Base-by-base conservation (phyloP, 2,113 vertebrate species). In the Copsychus sechellarum region DNA sequence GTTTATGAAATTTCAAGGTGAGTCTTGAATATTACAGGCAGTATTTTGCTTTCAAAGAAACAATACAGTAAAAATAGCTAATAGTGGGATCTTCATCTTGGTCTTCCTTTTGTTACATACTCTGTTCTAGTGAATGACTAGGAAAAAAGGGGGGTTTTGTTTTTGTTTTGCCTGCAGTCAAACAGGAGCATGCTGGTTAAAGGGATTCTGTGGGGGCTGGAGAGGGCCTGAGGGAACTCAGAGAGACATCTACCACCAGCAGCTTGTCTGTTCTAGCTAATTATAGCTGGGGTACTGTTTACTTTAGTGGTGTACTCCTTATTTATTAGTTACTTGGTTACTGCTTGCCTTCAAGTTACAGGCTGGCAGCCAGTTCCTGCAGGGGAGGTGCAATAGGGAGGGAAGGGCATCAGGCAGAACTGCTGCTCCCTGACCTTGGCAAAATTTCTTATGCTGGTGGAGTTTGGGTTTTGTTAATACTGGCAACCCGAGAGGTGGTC, bases 241-340 rank as follows among this genome's bases (percentile, higher is more conserved):
- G 64, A 74, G 94, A 97, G 95, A 96, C 95, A 97, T 96, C 93
- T 93, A 97, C 95, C 97, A 97, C 97, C 96, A 95, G 95, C 96
- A 97, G 97, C 95, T 94, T 97, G 96, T 97, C 96, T 97, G 97
- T 95, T 95, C 97, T 95, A 89, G 93, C 96, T 97, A 97, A 97
- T 97, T 97, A 97, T 97, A 97, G 97, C 95, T 88, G 62, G 94
- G 95, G 90, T 93, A 97, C 88, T 97, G 97, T 97, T 97, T 97
- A 96, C 96, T 97, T 97, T 97, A 95, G 92, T 96, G 93, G 92
- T 97, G 58, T 92, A 92, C 94, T 97, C 90, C 94, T 96, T 97
- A 96, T 97, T 97, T 97, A 96, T 97, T 96, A 97, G 97, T 96
- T 97, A 95, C 95, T 96, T 89, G 92, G 95, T 96, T 97, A 94